Evolutionary conservation across 2,113 vertebrate genomes (phyloP).

Genomic region (Seriola rivoliana): DNA sequence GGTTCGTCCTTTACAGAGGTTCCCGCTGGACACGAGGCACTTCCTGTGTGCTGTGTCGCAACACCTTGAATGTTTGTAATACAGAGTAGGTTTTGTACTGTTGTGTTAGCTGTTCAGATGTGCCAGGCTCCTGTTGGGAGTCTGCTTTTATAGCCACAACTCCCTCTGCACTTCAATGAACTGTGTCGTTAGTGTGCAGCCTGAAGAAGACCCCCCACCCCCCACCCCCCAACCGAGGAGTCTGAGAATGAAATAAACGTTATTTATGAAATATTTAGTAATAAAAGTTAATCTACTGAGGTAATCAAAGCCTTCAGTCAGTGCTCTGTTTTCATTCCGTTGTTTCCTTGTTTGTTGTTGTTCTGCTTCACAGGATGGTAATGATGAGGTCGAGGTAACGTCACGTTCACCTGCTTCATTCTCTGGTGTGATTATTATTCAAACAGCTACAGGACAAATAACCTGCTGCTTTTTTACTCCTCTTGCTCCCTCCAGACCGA

Average conservation of each 20-base stretch:
- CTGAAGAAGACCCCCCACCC: neutral
- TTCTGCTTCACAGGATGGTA: neutral
- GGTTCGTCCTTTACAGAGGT: neutral
- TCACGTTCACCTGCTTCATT: neutral
- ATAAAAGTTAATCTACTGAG: conserved; percentile 59
- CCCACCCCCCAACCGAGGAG: neutral
- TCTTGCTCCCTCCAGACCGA: neutral
- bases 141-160: conserved; percentile 43
- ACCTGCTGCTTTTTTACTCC: neutral
- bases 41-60: neutral
- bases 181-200: neutral
- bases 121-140: conserved; percentile 15
- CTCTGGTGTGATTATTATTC: neutral
- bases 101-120: conserved; percentile 47
- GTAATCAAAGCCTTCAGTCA: neutral
- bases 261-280: conserved; percentile 64
- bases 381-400: neutral
- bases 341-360: neutral
- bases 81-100: conserved; percentile 44
- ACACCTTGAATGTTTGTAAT: conserved; percentile 29
- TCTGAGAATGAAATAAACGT: neutral
- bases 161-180: neutral
- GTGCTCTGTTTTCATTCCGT: neutral
- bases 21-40: conserved; percentile 19
- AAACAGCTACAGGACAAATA: neutral